Evolutionary conservation across 2,113 vertebrate genomes (phyloP).

Genomic region (Hipposideros armiger): DNA sequence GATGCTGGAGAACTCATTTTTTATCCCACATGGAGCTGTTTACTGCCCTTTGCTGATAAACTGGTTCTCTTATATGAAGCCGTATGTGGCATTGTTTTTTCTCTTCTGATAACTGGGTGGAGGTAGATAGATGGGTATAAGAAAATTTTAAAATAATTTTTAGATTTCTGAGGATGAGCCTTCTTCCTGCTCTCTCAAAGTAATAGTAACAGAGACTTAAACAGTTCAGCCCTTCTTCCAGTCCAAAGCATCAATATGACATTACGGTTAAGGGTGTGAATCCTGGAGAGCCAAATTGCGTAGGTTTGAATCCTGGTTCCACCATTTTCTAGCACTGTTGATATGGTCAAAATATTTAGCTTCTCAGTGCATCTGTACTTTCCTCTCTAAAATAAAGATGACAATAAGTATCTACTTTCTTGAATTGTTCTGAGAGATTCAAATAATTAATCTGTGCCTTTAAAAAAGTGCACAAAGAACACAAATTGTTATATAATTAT

Average conservation of each 20-base stretch:
- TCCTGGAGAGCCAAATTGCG: neutral
- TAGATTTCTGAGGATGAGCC: neutral
- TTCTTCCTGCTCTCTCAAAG: neutral
- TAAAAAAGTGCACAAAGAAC: neutral
- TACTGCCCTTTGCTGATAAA: neutral
- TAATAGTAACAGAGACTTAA: neutral
- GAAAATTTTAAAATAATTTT: neutral
- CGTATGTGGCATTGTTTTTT: neutral
- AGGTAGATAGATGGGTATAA: neutral
- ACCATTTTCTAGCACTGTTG: neutral
- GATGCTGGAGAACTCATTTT: neutral
- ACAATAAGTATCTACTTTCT: neutral
- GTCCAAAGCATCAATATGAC: neutral
- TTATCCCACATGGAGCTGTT: too few relatives aligned
- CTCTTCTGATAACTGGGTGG: neutral
- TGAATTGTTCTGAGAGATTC: neutral
- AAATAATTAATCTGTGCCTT: neutral
- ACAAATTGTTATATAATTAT: neutral
- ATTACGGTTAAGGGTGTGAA: neutral
- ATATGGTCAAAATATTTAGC: neutral
- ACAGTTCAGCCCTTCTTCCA: neutral
- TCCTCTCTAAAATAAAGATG: neutral
- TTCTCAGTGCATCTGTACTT: neutral
- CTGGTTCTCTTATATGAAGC: neutral
- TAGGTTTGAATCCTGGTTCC: neutral